Conservation (phyloP, 2,888 invertebrate genomes). For the Leptarthrus brevirostris region DNA sequence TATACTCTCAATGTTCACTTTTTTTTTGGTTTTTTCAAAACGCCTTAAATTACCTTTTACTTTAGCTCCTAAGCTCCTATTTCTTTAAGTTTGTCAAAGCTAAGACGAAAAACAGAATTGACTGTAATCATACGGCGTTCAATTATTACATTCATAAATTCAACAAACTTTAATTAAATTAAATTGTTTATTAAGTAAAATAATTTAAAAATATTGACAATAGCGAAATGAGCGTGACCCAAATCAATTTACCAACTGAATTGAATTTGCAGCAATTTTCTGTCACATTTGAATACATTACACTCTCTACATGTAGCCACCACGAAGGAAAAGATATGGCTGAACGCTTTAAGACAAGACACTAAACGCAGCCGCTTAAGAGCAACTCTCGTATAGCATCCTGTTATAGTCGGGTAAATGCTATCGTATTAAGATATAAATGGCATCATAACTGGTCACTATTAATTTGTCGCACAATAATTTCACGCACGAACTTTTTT, state of each 20-base stretch:
- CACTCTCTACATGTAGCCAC: background rate
- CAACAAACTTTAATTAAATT: too few species aligned
- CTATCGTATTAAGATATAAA: constrained; percentile 23
- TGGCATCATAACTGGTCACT: constrained; percentile 25
- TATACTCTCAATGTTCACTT: too few species aligned
- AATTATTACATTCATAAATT: too few species aligned
- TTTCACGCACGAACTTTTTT: constrained; percentile 52
- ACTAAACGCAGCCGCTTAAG: background rate
- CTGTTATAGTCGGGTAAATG: constrained; percentile 16
- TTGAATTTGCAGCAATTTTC: constrained; percentile 33
- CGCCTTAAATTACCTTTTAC: too few species aligned
- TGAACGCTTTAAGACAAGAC: constrained; percentile 7
- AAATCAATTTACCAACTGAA: constrained; percentile 34
- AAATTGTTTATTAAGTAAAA: too few species aligned
- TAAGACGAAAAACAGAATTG: too few species aligned
- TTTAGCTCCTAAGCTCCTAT: too few species aligned
- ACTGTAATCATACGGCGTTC: too few species aligned
- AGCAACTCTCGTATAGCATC: constrained; percentile 25
- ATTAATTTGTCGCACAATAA: constrained; percentile 52
- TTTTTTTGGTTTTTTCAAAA: too few species aligned
- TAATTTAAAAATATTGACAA: too few species aligned
- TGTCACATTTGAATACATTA: constrained; percentile 9
- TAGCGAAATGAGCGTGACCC: background rate
- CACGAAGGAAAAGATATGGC: background rate
- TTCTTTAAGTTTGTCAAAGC: too few species aligned